Evolutionary conservation across 2,113 vertebrate species (phyloP), one percentile per base, ranked within the genome.

Genomic region (Sclerurus mexicanus): DNA sequence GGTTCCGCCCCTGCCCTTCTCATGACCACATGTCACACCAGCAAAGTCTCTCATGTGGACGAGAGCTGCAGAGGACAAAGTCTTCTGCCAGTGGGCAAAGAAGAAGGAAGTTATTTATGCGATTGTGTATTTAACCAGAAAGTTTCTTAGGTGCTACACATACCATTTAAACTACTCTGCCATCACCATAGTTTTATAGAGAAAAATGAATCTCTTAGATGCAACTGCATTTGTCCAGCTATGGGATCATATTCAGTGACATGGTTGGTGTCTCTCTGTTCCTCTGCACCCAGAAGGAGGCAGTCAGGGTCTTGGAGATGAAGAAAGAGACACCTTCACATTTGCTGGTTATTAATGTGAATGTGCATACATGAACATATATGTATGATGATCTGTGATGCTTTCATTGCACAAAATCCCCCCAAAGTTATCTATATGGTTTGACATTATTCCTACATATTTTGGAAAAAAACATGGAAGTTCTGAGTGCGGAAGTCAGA

Each of bases 351-450:
- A 20, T 62, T 81, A 46, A 30, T 81, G 56, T 7, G 6, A 63
- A 27, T 0, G 0, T 62, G 67, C 31, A 76, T 47, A 52, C 2
- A 0, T 23, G 44, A 58, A 28, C n/a, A 31, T 15, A 25, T 8
- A 1, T 7, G 14, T 49, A 7, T 53, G 31, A 55, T 7, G 1
- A 49, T 74, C 55, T 30, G 11, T 69, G 44, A 56, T 37, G 46
- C 25, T 89, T 92, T 90, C 67, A 80, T 63, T 74, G 62, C 42
- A 66, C 10, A 39, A 39, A 35, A 3, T 0, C 5, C 2, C 6
- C 7, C 10, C 11, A 0, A 77, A 62, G 82, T 71, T 83, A 60
- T 19, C 47, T 33, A 1, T 55, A 25, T 35, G 28, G 33, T 66
- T 89, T 89, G 42, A 58, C 28, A 19, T 66, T 33, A 53, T 77